These are phyloP conservation scores for Ceryle rudis DNA, from an alignment of 2,797 vertebrate genomes.

Conservation along the genomic window DNA sequence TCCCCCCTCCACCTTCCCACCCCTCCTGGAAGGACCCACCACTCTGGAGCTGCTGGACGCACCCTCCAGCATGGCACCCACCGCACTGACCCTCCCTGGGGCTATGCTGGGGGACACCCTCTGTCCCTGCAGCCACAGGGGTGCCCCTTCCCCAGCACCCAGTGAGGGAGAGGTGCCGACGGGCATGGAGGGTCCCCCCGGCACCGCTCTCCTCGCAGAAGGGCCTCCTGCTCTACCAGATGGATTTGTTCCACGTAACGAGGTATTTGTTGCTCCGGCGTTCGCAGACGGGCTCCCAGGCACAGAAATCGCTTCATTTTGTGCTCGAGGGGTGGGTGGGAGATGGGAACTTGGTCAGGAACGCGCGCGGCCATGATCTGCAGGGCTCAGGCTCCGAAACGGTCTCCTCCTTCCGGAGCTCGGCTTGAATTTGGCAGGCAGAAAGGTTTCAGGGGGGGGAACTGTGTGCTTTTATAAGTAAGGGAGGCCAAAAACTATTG, in stretches of 20 bases:
- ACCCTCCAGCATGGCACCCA: rapidly evolving
- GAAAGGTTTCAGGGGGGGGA: rapidly evolving
- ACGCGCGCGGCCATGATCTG: background rate
- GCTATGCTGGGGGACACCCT: rapidly evolving
- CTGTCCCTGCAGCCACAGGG: background rate
- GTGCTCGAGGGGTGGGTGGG: background rate
- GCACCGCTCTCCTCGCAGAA: conserved; percentile 17
- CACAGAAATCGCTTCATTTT: background rate
- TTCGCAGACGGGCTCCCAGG: background rate
- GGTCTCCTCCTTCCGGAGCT: background rate
- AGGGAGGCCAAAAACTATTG: background rate
- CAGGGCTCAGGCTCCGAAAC: background rate
- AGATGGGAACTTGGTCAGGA: background rate
- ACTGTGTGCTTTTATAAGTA: background rate
- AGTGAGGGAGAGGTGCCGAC: rapidly evolving
- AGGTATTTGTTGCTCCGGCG: conserved; percentile 78
- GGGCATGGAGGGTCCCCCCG: background rate
- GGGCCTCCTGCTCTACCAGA: conserved; percentile 65
- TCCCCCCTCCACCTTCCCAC: background rate
- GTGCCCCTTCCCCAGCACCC: background rate
- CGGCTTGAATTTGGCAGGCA: background rate
- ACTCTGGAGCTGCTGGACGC: background rate
- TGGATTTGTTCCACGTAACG: conserved; percentile 77
- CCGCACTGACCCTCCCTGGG: background rate
- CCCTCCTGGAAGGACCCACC: background rate